These are phyloP conservation scores for Hydrochoerus hydrochaeris DNA, from an alignment of 2,113 vertebrate species.

Conservation along the genomic window DNA sequence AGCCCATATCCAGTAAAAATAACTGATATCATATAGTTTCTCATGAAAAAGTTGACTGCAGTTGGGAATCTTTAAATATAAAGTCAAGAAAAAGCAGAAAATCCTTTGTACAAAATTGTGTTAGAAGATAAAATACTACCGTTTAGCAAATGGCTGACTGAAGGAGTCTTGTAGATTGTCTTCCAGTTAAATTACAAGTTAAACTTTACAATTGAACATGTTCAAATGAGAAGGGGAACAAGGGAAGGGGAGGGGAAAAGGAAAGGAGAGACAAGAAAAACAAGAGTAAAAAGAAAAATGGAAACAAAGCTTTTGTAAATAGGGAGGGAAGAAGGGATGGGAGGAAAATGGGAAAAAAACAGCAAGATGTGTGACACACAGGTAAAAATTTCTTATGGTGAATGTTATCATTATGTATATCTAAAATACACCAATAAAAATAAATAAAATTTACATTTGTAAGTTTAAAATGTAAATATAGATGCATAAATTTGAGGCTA, in stretches of 20 bases:
- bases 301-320: too few species aligned
- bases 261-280: neutral
- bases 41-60: neutral
- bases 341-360: too few species aligned
- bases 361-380: too few species aligned
- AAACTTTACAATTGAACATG: neutral
- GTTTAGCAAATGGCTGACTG: neutral
- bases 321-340: too few species aligned
- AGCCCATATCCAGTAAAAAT: neutral
- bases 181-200: neutral
- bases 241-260: neutral
- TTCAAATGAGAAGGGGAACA: neutral
- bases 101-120: neutral
- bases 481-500: neutral
- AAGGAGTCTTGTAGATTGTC: neutral
- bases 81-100: constrained; percentile 6
- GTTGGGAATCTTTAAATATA: neutral
- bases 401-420: too few species aligned
- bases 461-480: neutral
- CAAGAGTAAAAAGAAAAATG: too few species aligned
- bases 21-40: constrained; percentile 1
- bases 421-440: too few species aligned
- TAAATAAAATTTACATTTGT: neutral
- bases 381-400: too few species aligned
- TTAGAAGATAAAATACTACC: neutral